Conservation (phyloP, 2,113 vertebrate species). For the Carlito syrichta region DNA sequence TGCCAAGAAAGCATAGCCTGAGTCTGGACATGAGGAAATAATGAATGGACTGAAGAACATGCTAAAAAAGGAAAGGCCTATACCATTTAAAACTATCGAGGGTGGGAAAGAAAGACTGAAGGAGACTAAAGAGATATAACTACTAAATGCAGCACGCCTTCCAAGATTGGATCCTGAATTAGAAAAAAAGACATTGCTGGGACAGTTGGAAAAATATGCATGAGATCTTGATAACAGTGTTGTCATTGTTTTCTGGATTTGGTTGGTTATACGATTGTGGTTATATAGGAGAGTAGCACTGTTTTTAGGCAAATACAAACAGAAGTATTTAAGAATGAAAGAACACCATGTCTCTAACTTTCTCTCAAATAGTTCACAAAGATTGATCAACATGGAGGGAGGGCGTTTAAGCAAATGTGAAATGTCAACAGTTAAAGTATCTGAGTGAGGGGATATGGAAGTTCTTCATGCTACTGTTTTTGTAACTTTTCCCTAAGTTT, state of each 20-base stretch:
- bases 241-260: not conserved
- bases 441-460: not conserved
- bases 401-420: not conserved
- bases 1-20: not conserved
- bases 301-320: not conserved
- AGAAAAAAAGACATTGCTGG: not conserved
- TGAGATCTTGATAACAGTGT: not conserved
- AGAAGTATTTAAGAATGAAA: not conserved
- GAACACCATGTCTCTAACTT: not conserved
- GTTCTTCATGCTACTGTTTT: not conserved
- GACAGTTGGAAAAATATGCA: not conserved
- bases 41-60: not conserved
- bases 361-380: conserved; percentile 13
- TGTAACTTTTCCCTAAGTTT: conserved; percentile 19
- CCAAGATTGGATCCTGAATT: not conserved
- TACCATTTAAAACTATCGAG: not conserved
- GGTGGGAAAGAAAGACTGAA: not conserved
- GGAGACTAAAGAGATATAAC: not conserved
- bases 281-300: not conserved
- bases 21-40: not conserved
- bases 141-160: not conserved
- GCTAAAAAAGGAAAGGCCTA: not conserved
- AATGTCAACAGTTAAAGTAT: not conserved
- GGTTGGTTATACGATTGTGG: not conserved
- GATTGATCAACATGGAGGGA: not conserved